Percentiles rank a stretch among this genome's conserved stretches.
Conservation (phyloP, 2,888 invertebrate species). For the Chrysina gloriosa region DNA sequence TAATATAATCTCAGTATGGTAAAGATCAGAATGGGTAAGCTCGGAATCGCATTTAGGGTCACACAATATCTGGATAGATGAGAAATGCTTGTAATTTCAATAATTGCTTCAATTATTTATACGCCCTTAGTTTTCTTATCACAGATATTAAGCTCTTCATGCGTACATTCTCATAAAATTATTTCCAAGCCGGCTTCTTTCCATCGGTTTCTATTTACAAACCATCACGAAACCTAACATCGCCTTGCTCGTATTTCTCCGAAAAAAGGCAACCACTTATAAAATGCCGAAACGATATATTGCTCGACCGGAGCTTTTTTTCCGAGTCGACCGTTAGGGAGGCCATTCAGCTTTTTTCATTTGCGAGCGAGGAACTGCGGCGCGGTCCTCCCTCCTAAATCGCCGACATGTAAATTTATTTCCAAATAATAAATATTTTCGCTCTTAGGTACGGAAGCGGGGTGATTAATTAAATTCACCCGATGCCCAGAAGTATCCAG, state of each 20-base stretch:
- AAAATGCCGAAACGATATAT: conserved; percentile 13
- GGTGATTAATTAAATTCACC: conserved; percentile 22
- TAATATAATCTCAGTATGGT: no score
- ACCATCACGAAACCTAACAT: not conserved
- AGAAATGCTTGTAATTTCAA: no score
- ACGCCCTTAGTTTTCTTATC: no score
- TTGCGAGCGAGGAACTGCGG: not conserved
- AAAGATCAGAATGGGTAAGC: no score
- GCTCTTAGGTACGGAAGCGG: not conserved
- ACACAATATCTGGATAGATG: no score
- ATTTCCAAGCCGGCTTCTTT: no score
- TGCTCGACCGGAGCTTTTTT: conserved; percentile 3
- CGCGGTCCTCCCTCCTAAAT: not conserved
- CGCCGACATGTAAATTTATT: conserved; percentile 26
- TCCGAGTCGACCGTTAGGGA: not conserved
- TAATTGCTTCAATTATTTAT: no score
- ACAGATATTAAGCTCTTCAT: no score
- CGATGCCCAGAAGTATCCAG: not conserved
- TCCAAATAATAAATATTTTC: conserved; percentile 28
- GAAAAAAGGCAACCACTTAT: not conserved
- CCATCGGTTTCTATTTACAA: not conserved
- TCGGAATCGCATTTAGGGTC: no score
- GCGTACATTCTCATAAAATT: no score
- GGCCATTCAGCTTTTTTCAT: conserved; percentile 10
- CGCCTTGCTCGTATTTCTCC: not conserved